Percentiles rank a stretch among this genome's conserved stretches.
Evolutionary conservation across 1,140 invertebrate genomes (phyloP).

Genomic region (Drosophila athabasca): DNA sequence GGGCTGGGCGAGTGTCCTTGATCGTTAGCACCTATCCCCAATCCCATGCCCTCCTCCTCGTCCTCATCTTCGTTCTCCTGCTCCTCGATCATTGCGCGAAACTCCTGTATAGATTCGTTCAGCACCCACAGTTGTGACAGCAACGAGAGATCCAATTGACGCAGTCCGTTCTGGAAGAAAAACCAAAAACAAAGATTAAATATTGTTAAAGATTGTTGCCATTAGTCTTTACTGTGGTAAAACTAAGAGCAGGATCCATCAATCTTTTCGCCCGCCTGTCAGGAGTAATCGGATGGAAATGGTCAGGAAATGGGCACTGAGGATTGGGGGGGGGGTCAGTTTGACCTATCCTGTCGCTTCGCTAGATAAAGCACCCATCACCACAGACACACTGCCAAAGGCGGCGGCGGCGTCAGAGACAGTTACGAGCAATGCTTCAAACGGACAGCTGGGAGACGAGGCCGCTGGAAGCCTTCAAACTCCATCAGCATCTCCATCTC

Average conservation of each 20-base stretch:
- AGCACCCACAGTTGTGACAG: slow-evolving; percentile 94
- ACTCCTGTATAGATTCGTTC: slow-evolving; percentile 94
- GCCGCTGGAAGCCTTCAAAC: neutral
- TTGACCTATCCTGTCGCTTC: slow-evolving; percentile 45
- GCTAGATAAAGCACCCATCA: slow-evolving; percentile 33
- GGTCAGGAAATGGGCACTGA: neutral
- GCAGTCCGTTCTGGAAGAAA: slow-evolving; percentile 87
- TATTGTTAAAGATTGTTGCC: neutral
- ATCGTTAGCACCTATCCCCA: slow-evolving; percentile 77
- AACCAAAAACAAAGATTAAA: slow-evolving; percentile 4
- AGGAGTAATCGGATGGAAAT: no score
- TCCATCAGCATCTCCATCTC: neutral
- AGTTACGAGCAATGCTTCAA: slow-evolving; percentile 34
- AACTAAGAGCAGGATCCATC: no score
- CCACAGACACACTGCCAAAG: slow-evolving; percentile 1
- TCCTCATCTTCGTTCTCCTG: slow-evolving; percentile 85
- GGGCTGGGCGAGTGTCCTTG: slow-evolving; percentile 84
- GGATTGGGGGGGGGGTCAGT: slow-evolving; percentile 3
- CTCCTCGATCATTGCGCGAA: slow-evolving; percentile 90
- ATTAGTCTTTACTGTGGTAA: no score
- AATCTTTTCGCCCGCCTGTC: no score
- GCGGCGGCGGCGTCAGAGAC: slow-evolving; percentile 47
- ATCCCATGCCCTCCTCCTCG: slow-evolving; percentile 52
- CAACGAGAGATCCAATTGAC: slow-evolving; percentile 93
- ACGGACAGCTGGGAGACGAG: slow-evolving; percentile 33